Evolutionary conservation across 2,797 vertebrate species (phyloP).

Genomic region (Enoplosus armatus): DNA sequence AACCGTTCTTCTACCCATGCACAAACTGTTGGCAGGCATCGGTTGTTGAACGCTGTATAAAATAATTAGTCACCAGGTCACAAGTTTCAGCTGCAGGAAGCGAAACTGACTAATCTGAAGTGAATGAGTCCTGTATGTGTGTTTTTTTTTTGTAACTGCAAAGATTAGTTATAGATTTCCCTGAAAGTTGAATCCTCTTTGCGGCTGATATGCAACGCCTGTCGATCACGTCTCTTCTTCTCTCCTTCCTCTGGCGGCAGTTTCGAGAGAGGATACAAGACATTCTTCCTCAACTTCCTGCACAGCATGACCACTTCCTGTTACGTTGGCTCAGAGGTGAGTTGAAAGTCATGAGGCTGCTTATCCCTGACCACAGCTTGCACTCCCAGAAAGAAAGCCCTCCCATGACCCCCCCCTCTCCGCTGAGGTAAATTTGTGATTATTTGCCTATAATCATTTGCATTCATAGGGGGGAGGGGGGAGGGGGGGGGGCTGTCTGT

Average conservation of each 20-base stretch:
- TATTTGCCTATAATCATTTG: background rate
- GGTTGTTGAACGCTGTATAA: background rate
- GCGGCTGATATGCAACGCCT: background rate
- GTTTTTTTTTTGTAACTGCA: background rate
- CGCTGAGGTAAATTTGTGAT: background rate
- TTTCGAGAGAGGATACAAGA: slow-evolving; percentile 92
- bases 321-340: slow-evolving; percentile 96
- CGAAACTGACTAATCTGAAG: background rate
- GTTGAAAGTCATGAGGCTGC: slow-evolving; percentile 1
- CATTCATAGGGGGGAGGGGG: fast-evolving
- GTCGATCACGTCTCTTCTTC: slow-evolving; percentile 2
- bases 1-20: background rate
- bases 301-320: slow-evolving; percentile 92
- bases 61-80: slow-evolving; percentile 38
- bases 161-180: background rate
- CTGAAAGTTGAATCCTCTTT: background rate
- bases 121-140: background rate
- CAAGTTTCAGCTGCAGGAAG: slow-evolving; percentile 2
- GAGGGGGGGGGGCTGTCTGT: fast-evolving
- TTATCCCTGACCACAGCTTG: background rate
- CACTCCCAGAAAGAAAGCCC: background rate
- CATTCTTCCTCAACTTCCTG: slow-evolving; percentile 88
- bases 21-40: background rate
- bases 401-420: background rate
- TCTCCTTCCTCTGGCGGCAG: slow-evolving; percentile 70